A percentile compares a stretch with the other conserved stretches of the same genome.
Evolutionary conservation across 1,140 invertebrate species (phyloP).

Genomic region (Sminthurinus signatus): DNA sequence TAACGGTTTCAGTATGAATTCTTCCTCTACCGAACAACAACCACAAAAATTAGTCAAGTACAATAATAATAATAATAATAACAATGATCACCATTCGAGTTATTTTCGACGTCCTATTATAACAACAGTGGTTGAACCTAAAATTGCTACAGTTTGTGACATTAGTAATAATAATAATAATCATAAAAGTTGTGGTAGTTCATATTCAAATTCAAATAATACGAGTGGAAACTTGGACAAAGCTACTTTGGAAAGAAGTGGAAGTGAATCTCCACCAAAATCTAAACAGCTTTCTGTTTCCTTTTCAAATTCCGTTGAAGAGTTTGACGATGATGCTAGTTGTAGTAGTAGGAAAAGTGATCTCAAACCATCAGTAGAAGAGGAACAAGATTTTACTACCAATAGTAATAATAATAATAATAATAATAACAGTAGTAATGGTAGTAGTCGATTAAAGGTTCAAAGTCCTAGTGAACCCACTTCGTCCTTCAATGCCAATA

Average conservation of each 20-base stretch:
- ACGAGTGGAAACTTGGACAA: not conserved
- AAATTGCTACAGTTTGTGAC: not conserved
- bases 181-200: too few species aligned
- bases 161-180: too few species aligned
- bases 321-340: slow-evolving; percentile 21
- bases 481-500: not conserved
- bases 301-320: slow-evolving; percentile 37
- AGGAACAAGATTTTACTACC: not conserved
- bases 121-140: slow-evolving; percentile 22
- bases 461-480: not conserved
- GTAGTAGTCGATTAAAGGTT: not conserved
- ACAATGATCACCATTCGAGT: slow-evolving; percentile 7
- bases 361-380: not conserved
- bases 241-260: slow-evolving; percentile 14
- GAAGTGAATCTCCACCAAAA: slow-evolving; percentile 14
- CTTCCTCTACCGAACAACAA: too few species aligned
- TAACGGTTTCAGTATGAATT: not conserved
- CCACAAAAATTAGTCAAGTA: too few species aligned
- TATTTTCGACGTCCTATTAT: slow-evolving; percentile 23
- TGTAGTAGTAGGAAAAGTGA: not conserved
- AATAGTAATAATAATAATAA: slow-evolving; percentile 15
- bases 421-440: not conserved
- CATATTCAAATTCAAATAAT: not conserved
- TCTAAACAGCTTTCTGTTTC: slow-evolving; percentile 38
- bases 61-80: slow-evolving; percentile 18